phyloP scores from a whole-genome alignment of 2,888 invertebrate species.

The Gandaritis pyraliata region DNA sequence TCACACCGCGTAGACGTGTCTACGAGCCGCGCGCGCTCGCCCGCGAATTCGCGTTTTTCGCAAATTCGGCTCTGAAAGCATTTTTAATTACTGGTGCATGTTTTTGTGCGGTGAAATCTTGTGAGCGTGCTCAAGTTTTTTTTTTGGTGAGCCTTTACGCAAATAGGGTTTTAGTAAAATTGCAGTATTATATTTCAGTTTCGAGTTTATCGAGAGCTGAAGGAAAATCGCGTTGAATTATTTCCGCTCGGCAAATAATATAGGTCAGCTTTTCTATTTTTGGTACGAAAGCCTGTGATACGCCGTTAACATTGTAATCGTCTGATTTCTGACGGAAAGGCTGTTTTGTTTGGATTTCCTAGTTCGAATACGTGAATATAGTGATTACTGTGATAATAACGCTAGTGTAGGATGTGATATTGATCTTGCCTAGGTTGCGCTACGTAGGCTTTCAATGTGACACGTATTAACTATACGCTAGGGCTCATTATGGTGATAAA shows the following conservation, averaged over 20 bases:
- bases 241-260: constrained; percentile 37
- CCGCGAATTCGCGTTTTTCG: constrained; percentile 42
- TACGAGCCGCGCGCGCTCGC: constrained; percentile 47
- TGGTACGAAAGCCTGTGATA: constrained; percentile 35
- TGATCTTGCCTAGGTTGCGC: constrained; percentile 27
- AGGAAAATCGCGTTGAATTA: constrained; percentile 28
- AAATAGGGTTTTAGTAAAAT: constrained; percentile 19
- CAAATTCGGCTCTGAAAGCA: constrained; percentile 52
- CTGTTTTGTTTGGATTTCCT: constrained; percentile 28
- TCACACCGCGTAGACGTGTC: constrained; percentile 71
- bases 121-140: constrained; percentile 50
- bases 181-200: constrained; percentile 24
- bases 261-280: constrained; percentile 44
- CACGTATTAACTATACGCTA: constrained; percentile 3
- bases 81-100: constrained; percentile 66
- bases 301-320: constrained; percentile 39
- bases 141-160: constrained; percentile 44
- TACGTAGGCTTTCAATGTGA: constrained; percentile 16
- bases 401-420: constrained; percentile 28
- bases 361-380: constrained; percentile 28
- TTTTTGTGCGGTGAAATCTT: constrained; percentile 49
- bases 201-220: constrained; percentile 20
- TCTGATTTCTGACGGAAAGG: constrained; percentile 33
- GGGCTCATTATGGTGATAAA: background rate
- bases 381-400: constrained; percentile 17